Base-by-base conservation (phyloP, 2,888 invertebrate genomes). In the Platycheirus rosarum region DNA sequence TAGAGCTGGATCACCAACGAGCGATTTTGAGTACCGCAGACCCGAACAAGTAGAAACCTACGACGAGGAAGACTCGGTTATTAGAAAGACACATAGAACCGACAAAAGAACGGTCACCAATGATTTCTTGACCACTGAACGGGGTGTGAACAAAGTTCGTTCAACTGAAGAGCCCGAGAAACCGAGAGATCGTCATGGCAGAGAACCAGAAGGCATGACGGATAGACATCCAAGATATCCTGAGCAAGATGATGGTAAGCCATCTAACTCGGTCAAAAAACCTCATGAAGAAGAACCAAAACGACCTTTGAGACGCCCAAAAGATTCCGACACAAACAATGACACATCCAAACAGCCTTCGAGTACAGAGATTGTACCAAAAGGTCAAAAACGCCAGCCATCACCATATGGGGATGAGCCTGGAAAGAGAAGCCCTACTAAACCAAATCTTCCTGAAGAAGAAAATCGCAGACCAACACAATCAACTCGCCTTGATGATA, bases 1-100 rank as follows among this genome's bases (percentile, higher is more conserved):
- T 5, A 73, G 85, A 35, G 85, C 86, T 32, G 91, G 91, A 75
- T 92, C 92, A 53, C 92, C 93, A 1, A 92, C 93, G 44, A 93
- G 92, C 87, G 93, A 92, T 49, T 92, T 93, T 85, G 91, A 91
- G 85, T 91, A 88, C 79, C 57, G 60, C 20, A 13, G 66, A 2
- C 71, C 76, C 2, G 60, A 46, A 0, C 62, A 71, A 53, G 29
- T 49, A 5, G 51, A 57, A 1, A 51, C 65, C 2, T 48, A 35
- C 9, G 77, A 82, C 18, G 71, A 82, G 23, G 77, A 82, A 26
- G 82, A 82, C 44, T 53, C 80, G n/a, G 8, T 66, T 1, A n/a
- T 51, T 8, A 74, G 42, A 8, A 74, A 62, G 3, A 74, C 65
- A 11, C 65, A 18, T 0, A 70, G 79, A n/a, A 68, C 60, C 13